Evolutionary conservation across 2,113 vertebrate species (phyloP), one percentile per base, ranked within the genome.

Genomic region (Hipposideros armiger): DNA sequence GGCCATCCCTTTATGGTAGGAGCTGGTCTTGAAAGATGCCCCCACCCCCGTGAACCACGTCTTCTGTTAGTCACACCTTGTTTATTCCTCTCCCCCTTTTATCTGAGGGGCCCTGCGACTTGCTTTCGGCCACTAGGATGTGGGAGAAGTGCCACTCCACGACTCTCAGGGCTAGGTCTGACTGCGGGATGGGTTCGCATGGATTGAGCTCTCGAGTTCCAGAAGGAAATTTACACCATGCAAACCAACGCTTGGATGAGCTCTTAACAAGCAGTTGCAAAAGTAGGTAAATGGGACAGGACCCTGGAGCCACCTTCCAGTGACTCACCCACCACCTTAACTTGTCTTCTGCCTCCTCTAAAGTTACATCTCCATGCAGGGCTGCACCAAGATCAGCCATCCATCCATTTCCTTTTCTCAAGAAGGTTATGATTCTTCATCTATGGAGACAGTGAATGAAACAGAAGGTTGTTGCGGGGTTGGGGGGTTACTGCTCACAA

Each of bases 371-470:
- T 85, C 87, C 89, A 91, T 82, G 77, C 95, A 97, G 97, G 92
- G 4, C 22, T 97, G 77, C 97, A 69, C 95, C 93, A 97, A 93
- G 96, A 97, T 95, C 93, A 96, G 97, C 96, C 97, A 95, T 87
- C 24, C 96, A 97, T 98, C 97, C 42, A 0, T 91, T 97, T 96
- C 95, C 95, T 94, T 98, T 96, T 95, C 96, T 89, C 88, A 76
- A 96, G 95, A 98, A 95, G 81, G 78, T 97, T 96, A 26, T 87
- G 92, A 95, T 97, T 89, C 94, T 85, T 98, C 96, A 97, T 90
- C 95, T 97, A n/a, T 54, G 69, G 90, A 93, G 36, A 97, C 83
- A 56, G 87, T 84, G 96, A 78, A 56, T 36, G 58, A 94, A 81
- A 92, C 95, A 97, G 85, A 54, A 76, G 95, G 52, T 14, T 54